These are phyloP conservation scores for Amazona vittata DNA, from an alignment of 2,113 vertebrate genomes.

Conservation along the genomic window DNA sequence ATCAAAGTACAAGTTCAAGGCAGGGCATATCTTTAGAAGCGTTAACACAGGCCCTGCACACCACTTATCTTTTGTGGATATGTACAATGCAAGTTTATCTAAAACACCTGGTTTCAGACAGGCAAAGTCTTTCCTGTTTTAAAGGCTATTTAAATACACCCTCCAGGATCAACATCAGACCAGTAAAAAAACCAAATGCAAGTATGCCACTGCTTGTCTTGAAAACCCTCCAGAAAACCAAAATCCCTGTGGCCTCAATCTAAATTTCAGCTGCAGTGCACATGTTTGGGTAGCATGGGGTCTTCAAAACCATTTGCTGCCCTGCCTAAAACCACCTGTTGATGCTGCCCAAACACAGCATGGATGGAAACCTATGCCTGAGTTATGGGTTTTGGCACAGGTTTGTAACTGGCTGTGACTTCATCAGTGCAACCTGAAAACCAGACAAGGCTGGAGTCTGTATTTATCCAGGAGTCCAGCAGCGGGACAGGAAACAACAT, in stretches of 20 bases:
- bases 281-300: background rate
- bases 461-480: background rate
- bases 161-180: conserved; percentile 14
- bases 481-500: background rate
- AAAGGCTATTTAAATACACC: background rate
- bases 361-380: accelerated
- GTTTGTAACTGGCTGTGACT: background rate
- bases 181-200: background rate
- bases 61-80: background rate
- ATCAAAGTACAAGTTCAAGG: conserved; percentile 5
- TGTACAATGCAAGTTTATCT: background rate
- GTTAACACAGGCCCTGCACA: accelerated
- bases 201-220: background rate
- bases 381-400: background rate
- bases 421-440: background rate
- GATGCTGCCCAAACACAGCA: background rate
- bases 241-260: background rate
- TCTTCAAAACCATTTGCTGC: background rate
- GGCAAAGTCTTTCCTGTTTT: background rate
- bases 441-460: background rate
- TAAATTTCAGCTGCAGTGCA: conserved; percentile 4
- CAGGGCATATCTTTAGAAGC: background rate
- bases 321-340: background rate
- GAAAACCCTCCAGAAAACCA: background rate
- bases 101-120: background rate